phyloP scores from a whole-genome alignment of 2,888 invertebrate species.

The Leptinotarsa rubiginosa region DNA sequence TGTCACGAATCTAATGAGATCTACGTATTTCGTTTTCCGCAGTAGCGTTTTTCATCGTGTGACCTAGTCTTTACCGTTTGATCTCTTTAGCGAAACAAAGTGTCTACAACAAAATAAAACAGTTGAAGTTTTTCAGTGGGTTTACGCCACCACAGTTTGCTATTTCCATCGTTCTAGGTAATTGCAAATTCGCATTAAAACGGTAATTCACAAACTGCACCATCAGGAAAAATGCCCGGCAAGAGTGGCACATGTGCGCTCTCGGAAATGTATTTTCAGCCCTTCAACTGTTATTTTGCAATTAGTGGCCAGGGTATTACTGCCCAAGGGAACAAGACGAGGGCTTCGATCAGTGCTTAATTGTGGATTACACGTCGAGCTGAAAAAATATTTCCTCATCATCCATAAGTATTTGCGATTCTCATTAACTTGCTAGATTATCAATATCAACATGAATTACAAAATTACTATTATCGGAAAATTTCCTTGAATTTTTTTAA shows the following conservation, averaged over 20 bases:
- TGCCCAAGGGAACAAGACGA: slow-evolving; percentile 38
- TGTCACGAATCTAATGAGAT: no score
- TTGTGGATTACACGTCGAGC: slow-evolving; percentile 46
- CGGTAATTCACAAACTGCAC: slow-evolving; percentile 42
- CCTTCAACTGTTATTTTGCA: slow-evolving; percentile 52
- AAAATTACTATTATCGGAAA: no score
- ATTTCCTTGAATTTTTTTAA: no score
- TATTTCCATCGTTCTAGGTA: slow-evolving; percentile 22
- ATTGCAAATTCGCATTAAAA: slow-evolving; percentile 39
- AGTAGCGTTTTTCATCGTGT: no score
- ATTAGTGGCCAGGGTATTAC: slow-evolving; percentile 49
- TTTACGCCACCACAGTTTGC: not conserved
- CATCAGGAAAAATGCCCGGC: slow-evolving; percentile 37
- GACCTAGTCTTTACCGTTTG: not conserved
- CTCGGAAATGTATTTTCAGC: slow-evolving; percentile 42
- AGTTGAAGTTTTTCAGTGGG: not conserved
- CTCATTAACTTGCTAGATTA: no score
- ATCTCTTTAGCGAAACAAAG: not conserved
- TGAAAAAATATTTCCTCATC: not conserved
- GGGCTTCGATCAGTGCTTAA: slow-evolving; percentile 48
- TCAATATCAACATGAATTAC: no score
- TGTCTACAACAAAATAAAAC: not conserved
- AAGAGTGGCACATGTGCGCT: slow-evolving; percentile 41
- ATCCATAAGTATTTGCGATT: not conserved
- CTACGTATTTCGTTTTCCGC: no score